These are phyloP conservation scores for Chromis chromis DNA, from an alignment of 2,797 vertebrate species.

Conservation along the genomic window DNA sequence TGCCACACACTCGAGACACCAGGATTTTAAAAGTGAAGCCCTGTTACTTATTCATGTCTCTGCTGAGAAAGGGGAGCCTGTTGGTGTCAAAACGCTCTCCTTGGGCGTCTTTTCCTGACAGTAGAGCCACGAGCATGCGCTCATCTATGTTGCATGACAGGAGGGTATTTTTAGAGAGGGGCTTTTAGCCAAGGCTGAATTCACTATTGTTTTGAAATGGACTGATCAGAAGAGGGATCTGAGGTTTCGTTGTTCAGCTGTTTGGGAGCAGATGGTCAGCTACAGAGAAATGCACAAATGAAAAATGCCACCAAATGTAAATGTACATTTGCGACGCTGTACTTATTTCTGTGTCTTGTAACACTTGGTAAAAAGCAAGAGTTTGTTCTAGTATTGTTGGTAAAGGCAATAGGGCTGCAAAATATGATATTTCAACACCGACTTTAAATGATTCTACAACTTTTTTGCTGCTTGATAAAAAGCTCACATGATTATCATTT, in stretches of 20 bases:
- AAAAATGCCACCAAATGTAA: neutral
- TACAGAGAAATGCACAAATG: neutral
- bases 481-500: too few relatives aligned
- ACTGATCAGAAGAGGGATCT: conserved; percentile 31
- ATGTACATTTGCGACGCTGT: too few relatives aligned
- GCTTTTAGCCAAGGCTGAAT: conserved; percentile 59
- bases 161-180: conserved; percentile 79
- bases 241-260: conserved; percentile 21
- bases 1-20: conserved; percentile 26
- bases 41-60: conserved; percentile 83
- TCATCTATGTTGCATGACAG: conserved; percentile 83
- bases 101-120: conserved; percentile 68
- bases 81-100: conserved; percentile 70
- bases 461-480: too few relatives aligned
- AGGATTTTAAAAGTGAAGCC: conserved; percentile 70
- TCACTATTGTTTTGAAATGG: conserved; percentile 52
- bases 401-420: too few relatives aligned
- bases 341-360: neutral
- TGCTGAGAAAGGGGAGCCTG: conserved; percentile 63
- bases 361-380: neutral
- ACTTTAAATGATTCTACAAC: too few relatives aligned
- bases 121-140: conserved; percentile 57
- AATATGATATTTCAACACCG: too few relatives aligned
- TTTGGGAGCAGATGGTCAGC: conserved; percentile 31
- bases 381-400: neutral